Conservation (phyloP, 2,797 vertebrate genomes). For the Rhabdophis nuchalis region DNA sequence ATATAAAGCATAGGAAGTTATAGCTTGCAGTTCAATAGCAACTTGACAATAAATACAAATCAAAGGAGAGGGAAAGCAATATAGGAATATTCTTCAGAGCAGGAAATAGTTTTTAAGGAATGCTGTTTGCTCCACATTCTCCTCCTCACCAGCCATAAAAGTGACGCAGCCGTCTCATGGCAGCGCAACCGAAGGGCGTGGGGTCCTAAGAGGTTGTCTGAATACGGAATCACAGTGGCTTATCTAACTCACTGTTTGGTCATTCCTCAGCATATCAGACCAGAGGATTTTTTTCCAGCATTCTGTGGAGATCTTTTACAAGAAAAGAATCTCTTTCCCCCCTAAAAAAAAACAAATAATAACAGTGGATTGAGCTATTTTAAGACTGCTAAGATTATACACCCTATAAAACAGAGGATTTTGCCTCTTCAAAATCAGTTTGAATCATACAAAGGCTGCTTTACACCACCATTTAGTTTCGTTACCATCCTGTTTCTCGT, state of each 20-base stretch:
- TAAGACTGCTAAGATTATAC: not conserved
- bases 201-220: not conserved
- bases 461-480: not conserved
- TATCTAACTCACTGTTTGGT: not conserved
- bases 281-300: not conserved
- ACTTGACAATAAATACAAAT: not conserved
- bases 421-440: not conserved
- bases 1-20: not conserved
- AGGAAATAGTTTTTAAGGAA: not conserved
- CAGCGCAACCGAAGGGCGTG: not conserved
- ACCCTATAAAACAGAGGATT: not conserved
- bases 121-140: not conserved
- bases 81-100: not conserved
- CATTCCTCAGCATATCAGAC: not conserved
- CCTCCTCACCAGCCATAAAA: not conserved
- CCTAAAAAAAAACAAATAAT: not conserved
- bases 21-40: not conserved
- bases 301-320: not conserved
- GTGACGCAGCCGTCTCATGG: not conserved
- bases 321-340: not conserved
- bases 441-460: not conserved
- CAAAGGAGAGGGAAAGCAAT: not conserved
- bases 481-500: not conserved
- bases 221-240: not conserved
- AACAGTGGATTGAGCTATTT: not conserved